Conservation (phyloP, 2,888 invertebrate genomes). For the Drosophila multiciliata region DNA sequence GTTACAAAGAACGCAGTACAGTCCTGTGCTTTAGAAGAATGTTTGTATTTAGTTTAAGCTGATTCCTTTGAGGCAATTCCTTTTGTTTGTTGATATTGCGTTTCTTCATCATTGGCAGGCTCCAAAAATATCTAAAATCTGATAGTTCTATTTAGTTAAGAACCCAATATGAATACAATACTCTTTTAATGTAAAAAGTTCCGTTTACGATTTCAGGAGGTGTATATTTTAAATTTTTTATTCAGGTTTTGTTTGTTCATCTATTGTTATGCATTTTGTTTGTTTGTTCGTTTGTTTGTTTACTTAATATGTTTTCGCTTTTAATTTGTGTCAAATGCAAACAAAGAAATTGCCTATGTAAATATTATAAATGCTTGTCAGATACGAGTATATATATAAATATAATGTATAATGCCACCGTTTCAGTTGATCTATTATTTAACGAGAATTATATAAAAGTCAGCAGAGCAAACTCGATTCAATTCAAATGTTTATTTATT, state of each 20-base stretch:
- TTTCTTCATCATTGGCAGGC: not conserved
- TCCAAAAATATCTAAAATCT: slow-evolving; percentile 11
- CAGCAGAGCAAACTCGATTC: slow-evolving; percentile 28
- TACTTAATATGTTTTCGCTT: slow-evolving; percentile 45
- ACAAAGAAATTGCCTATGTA: slow-evolving; percentile 55
- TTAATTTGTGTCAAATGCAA: slow-evolving; percentile 53
- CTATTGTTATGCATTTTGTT: slow-evolving; percentile 47
- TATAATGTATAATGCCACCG: slow-evolving; percentile 35
- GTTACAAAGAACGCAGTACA: slow-evolving; percentile 1
- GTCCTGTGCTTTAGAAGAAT: not conserved
- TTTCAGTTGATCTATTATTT: slow-evolving; percentile 24
- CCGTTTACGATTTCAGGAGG: slow-evolving; percentile 22
- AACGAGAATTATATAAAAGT: slow-evolving; percentile 34
- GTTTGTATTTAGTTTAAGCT: slow-evolving; percentile 3
- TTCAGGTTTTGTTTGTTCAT: slow-evolving; percentile 58
- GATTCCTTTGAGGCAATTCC: not conserved
- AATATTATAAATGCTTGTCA: slow-evolving; percentile 59
- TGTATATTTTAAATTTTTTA: slow-evolving; percentile 54
- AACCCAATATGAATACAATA: slow-evolving; percentile 2
- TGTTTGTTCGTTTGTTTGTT: slow-evolving; percentile 21
- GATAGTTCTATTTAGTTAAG: not conserved
- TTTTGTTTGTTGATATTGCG: not conserved
- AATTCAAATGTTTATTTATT: slow-evolving; percentile 21
- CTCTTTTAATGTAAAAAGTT: not conserved
- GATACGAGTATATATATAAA: slow-evolving; percentile 41